phyloP scores from a whole-genome alignment of 2,797 vertebrate species.

The Megaceryle alcyon region DNA sequence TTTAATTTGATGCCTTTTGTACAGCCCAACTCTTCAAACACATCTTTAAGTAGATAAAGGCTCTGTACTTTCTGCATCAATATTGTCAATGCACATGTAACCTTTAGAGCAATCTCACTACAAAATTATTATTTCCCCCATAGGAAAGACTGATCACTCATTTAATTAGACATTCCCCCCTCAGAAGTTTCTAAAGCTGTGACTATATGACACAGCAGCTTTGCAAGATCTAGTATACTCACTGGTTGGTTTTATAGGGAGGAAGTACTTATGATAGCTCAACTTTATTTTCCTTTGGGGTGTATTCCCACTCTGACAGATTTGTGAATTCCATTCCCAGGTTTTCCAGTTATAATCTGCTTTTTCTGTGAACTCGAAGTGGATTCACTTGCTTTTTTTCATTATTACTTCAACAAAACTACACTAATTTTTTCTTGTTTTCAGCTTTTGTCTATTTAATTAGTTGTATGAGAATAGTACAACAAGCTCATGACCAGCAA shows the following conservation, averaged over 20 bases:
- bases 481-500: too few species aligned
- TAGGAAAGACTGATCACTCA: constrained; percentile 18
- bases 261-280: background rate
- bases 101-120: background rate
- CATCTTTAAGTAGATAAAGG: background rate
- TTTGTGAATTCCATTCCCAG: background rate
- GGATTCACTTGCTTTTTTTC: background rate
- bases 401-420: background rate
- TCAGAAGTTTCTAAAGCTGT: background rate
- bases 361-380: background rate
- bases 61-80: constrained; percentile 19
- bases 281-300: background rate
- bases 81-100: constrained; percentile 41
- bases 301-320: background rate
- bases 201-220: background rate
- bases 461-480: background rate
- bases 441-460: background rate
- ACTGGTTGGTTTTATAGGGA: background rate
- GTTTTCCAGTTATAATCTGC: background rate
- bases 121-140: constrained; percentile 20
- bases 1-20: constrained; percentile 43
- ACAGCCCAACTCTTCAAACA: constrained; percentile 4
- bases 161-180: background rate
- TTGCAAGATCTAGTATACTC: background rate
- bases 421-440: background rate